Evolutionary conservation across 1,140 invertebrate species (phyloP).

Genomic region (Drosophila simulans): DNA sequence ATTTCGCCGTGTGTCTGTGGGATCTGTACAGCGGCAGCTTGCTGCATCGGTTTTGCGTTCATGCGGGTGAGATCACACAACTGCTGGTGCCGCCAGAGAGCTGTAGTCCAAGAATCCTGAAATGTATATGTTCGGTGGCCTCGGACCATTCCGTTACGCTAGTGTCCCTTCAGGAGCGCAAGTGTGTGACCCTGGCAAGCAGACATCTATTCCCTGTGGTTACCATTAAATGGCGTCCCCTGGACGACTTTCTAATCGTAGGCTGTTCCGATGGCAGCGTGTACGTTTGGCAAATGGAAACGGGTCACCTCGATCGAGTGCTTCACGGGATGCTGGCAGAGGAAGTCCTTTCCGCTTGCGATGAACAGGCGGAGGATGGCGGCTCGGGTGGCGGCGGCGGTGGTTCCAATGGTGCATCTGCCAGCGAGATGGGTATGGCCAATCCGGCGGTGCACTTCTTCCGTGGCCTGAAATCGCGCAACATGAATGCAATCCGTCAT

Average conservation of each 20-base stretch:
- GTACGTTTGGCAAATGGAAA: constrained; percentile 99
- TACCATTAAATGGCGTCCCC: constrained; percentile 97
- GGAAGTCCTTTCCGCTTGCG: constrained; percentile 97
- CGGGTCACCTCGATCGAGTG: constrained; percentile 98
- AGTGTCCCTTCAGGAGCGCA: constrained; percentile 96
- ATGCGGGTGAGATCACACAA: constrained; percentile 96
- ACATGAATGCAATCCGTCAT: constrained; percentile 96
- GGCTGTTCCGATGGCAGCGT: constrained; percentile 99
- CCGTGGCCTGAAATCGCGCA: constrained; percentile 94
- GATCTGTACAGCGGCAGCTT: constrained; percentile 96
- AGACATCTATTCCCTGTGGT: constrained; percentile 98
- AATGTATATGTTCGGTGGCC: constrained; percentile 98
- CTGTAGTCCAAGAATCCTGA: constrained; percentile 95
- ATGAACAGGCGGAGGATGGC: constrained; percentile 91
- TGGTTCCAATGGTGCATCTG: constrained; percentile 62
- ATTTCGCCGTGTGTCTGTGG: constrained; percentile 99
- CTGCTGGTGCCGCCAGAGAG: constrained; percentile 96
- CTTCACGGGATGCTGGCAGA: constrained; percentile 97
- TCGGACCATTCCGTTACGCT: constrained; percentile 98
- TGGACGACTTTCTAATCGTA: constrained; percentile 99
- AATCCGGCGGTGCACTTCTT: constrained; percentile 98
- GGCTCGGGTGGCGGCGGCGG: constrained; percentile 51
- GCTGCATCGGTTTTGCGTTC: constrained; percentile 98
- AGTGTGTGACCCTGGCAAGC: constrained; percentile 97
- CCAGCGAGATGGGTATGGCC: constrained; percentile 91